Evolutionary conservation across 2,113 vertebrate species (phyloP).

Genomic region (Rousettus leschenaultii): DNA sequence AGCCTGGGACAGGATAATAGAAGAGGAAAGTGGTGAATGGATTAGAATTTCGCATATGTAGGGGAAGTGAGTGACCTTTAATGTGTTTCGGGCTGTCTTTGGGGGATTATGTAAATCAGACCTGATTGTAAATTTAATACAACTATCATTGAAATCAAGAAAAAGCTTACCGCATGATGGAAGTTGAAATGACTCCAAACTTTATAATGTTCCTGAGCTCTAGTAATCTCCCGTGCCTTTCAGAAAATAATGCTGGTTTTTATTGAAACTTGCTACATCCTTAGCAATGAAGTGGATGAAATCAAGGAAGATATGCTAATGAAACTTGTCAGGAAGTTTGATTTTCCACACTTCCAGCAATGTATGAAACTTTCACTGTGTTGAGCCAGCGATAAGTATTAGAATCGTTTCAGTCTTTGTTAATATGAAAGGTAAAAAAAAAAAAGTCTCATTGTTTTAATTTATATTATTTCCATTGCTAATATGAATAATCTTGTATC

Average conservation of each 20-base stretch:
- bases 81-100: slow-evolving; percentile 61
- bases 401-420: background rate
- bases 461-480: background rate
- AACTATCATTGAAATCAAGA: slow-evolving; percentile 64
- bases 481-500: background rate
- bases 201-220: slow-evolving; percentile 41
- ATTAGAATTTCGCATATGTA: slow-evolving; percentile 56
- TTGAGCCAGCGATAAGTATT: background rate
- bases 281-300: background rate
- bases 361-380: background rate
- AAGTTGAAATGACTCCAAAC: slow-evolving; percentile 53
- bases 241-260: slow-evolving; percentile 17
- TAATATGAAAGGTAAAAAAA: background rate
- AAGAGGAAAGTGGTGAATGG: slow-evolving; percentile 63
- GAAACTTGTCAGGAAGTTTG: background rate
- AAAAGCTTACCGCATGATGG: slow-evolving; percentile 13
- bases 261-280: slow-evolving; percentile 28
- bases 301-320: background rate
- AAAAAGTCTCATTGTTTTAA: background rate
- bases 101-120: slow-evolving; percentile 68
- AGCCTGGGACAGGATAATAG: slow-evolving; percentile 58
- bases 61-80: slow-evolving; percentile 71
- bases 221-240: slow-evolving; percentile 21
- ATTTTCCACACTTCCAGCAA: background rate
- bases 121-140: slow-evolving; percentile 49